A percentile compares a stretch with the other conserved stretches of the same genome.
Conservation (phyloP, 1,140 invertebrate species). For the Drosophila ficusphila region DNA sequence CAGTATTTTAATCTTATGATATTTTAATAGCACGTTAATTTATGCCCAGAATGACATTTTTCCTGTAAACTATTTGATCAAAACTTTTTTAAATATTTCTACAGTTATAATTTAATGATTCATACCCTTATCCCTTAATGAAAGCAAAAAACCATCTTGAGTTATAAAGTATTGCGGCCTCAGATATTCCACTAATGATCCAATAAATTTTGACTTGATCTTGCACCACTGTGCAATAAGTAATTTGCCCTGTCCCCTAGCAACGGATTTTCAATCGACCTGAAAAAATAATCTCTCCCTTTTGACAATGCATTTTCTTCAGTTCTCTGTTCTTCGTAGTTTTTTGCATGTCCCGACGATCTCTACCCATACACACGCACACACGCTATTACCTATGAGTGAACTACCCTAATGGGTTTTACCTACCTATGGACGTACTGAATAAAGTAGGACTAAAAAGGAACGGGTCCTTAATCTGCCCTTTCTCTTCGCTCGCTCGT, state of each 20-base stretch:
- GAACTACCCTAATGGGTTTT: conserved; percentile 48
- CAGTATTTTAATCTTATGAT: no score
- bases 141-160: no score
- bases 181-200: background rate
- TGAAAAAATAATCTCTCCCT: conserved; percentile 29
- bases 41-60: no score
- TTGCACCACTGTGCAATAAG: conserved; percentile 39
- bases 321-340: conserved; percentile 15
- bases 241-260: background rate
- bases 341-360: conserved; percentile 51
- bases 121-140: no score
- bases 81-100: no score
- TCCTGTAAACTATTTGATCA: no score
- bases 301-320: conserved; percentile 28
- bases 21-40: no score
- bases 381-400: conserved; percentile 13
- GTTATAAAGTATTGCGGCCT: no score
- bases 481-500: conserved; percentile 50
- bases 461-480: conserved; percentile 78
- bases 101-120: no score
- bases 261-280: conserved; percentile 11
- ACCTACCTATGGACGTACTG: conserved; percentile 32
- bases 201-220: background rate
- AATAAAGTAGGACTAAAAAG: conserved; percentile 52
- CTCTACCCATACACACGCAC: conserved; percentile 7